These are phyloP conservation scores for Buteo buteo DNA, from an alignment of 2,113 vertebrate genomes.

Conservation along the genomic window DNA sequence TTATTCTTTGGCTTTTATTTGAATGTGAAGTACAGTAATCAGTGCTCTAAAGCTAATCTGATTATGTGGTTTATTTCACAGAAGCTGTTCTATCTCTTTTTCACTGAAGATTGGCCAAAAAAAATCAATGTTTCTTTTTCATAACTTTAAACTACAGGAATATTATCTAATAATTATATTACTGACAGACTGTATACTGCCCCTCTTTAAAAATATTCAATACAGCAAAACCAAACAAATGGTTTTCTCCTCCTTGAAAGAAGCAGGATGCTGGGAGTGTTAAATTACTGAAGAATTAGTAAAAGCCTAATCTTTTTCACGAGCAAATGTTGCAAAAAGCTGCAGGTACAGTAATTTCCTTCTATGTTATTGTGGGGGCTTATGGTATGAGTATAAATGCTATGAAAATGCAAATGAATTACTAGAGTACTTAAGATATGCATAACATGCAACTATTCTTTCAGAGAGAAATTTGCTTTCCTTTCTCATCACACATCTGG, in stretches of 20 bases:
- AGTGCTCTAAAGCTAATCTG: slow-evolving; percentile 54
- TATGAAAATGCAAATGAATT: slow-evolving; percentile 36
- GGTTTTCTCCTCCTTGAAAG: background rate
- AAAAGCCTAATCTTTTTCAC: background rate
- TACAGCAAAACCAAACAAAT: background rate
- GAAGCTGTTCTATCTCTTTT: background rate
- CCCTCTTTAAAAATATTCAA: background rate
- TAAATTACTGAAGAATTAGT: slow-evolving; percentile 15
- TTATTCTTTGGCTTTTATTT: slow-evolving; percentile 26
- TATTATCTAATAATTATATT: slow-evolving; percentile 12
- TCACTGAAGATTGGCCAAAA: background rate
- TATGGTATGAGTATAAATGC: background rate
- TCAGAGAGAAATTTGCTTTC: background rate
- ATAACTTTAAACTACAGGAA: slow-evolving; percentile 12
- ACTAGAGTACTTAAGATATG: background rate
- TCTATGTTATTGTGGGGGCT: background rate
- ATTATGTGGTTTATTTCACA: slow-evolving; percentile 44
- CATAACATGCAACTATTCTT: background rate
- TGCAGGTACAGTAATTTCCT: slow-evolving; percentile 24
- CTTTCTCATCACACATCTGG: background rate
- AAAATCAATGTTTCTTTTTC: background rate
- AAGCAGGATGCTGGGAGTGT: background rate
- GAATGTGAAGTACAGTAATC: slow-evolving; percentile 39
- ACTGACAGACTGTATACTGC: background rate
- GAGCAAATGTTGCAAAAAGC: background rate